phyloP scores from a whole-genome alignment of 2,797 vertebrate genomes.

The Bufotes viridis region DNA sequence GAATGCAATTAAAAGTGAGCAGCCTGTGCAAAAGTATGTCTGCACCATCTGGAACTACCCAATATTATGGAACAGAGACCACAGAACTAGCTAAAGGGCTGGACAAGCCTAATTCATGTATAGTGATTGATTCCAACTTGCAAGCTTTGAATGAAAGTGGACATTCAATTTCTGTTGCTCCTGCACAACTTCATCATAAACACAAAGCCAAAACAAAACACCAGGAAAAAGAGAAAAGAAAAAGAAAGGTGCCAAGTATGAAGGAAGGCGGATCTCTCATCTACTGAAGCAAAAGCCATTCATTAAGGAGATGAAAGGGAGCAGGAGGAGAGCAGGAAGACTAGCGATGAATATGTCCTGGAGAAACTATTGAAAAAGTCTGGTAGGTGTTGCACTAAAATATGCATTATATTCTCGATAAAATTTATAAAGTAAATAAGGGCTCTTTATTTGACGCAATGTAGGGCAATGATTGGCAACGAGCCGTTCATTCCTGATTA shows the following conservation, averaged over 20 bases:
- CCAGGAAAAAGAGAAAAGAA: slow-evolving; percentile 71
- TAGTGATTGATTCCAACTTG: too few species aligned
- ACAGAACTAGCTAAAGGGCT: background rate
- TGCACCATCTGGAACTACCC: background rate
- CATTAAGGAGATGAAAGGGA: slow-evolving; percentile 66
- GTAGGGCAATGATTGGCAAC: too few species aligned
- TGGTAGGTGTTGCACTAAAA: slow-evolving; percentile 72
- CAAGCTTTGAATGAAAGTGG: background rate
- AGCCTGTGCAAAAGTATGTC: background rate
- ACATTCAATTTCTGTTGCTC: background rate
- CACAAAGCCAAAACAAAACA: slow-evolving; percentile 89
- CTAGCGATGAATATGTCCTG: slow-evolving; percentile 92
- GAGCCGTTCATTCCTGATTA: too few species aligned
- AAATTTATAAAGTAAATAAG: too few species aligned
- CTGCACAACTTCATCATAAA: slow-evolving; percentile 75
- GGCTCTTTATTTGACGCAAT: too few species aligned
- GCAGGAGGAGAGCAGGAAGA: slow-evolving; percentile 70
- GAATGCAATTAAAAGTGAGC: background rate
- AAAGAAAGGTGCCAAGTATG: slow-evolving; percentile 78
- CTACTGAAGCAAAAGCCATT: slow-evolving; percentile 84
- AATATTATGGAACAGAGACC: background rate
- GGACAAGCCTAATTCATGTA: background rate
- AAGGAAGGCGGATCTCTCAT: slow-evolving; percentile 89
- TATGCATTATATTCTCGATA: background rate
- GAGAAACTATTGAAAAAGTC: slow-evolving; percentile 96